These are phyloP conservation scores for Dinomys branickii DNA, from an alignment of 2,113 vertebrate species.

Conservation along the genomic window DNA sequence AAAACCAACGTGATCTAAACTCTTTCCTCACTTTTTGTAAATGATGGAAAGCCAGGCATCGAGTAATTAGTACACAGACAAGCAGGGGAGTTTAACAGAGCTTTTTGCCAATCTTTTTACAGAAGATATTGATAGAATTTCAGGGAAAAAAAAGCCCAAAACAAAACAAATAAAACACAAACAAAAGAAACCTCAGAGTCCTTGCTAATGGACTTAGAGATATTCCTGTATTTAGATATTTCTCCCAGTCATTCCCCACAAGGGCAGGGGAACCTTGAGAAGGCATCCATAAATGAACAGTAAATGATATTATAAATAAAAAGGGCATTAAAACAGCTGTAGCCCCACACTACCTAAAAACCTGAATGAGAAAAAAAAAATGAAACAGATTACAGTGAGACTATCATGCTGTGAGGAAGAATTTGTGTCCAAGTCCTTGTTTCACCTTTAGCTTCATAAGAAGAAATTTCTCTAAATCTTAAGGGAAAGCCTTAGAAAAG, in stretches of 20 bases:
- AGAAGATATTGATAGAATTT: not conserved
- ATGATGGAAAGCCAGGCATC: not conserved
- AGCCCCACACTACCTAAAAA: not conserved
- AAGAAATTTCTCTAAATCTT: not conserved
- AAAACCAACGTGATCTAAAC: not conserved
- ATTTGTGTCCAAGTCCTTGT: not conserved
- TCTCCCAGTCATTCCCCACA: accelerated
- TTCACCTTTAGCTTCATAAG: not conserved
- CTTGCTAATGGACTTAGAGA: not conserved
- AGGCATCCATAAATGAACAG: too few relatives aligned
- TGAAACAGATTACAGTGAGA: not conserved
- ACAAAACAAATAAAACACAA: not conserved
- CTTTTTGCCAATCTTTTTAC: not conserved
- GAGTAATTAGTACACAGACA: not conserved
- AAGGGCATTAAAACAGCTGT: not conserved
- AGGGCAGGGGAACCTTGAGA: not conserved
- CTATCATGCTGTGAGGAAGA: not conserved
- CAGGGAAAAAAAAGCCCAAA: not conserved
- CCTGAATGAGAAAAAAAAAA: too few relatives aligned
- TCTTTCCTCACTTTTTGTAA: not conserved
- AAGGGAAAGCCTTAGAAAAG: not conserved
- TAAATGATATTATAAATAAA: not conserved
- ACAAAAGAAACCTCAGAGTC: not conserved
- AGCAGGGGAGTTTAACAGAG: accelerated
- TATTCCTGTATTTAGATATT: too few relatives aligned